Percentiles rank a stretch among this genome's conserved stretches.
These are phyloP conservation scores for Leptopterna dolabrata DNA, from an alignment of 2,888 invertebrate genomes.

Conservation along the genomic window DNA sequence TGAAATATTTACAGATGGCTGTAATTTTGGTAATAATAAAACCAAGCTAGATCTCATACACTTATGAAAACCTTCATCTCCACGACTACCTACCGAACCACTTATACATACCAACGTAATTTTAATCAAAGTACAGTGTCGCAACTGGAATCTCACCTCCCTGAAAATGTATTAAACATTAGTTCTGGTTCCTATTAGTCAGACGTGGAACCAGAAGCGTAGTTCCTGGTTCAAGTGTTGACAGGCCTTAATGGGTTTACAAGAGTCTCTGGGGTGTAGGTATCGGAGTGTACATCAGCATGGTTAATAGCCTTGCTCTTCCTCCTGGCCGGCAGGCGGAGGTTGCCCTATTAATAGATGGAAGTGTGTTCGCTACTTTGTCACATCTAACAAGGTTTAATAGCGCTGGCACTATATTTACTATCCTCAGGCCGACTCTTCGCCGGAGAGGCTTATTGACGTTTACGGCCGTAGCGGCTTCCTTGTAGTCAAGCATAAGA, in stretches of 20 bases:
- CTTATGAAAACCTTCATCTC: too few relatives aligned
- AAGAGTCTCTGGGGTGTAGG: constrained; percentile 25
- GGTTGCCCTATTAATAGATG: constrained; percentile 13
- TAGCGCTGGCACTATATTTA: constrained; percentile 39
- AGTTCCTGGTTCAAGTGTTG: constrained; percentile 35
- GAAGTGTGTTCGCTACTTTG: constrained; percentile 38
- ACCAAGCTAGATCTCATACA: too few relatives aligned
- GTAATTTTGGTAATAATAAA: too few relatives aligned
- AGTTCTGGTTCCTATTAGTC: constrained; percentile 1
- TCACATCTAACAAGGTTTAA: constrained; percentile 48
- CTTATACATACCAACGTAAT: too few relatives aligned
- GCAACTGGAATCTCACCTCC: too few relatives aligned
- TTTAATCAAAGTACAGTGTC: too few relatives aligned
- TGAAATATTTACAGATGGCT: too few relatives aligned
- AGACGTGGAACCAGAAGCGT: constrained; percentile 1
- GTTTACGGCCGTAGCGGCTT: constrained; percentile 10
- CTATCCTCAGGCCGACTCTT: constrained; percentile 12
- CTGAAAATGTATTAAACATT: not conserved
- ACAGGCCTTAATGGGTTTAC: constrained; percentile 33
- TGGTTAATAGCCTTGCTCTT: constrained; percentile 18
- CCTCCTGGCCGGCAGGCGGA: constrained; percentile 14
- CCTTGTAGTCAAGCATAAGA: constrained; percentile 1
- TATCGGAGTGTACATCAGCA: constrained; percentile 3
- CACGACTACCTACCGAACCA: too few relatives aligned
- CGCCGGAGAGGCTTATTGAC: constrained; percentile 21